These are phyloP conservation scores for Choristoneura fumiferana DNA, from an alignment of 1,140 invertebrate species.

Conservation along the genomic window DNA sequence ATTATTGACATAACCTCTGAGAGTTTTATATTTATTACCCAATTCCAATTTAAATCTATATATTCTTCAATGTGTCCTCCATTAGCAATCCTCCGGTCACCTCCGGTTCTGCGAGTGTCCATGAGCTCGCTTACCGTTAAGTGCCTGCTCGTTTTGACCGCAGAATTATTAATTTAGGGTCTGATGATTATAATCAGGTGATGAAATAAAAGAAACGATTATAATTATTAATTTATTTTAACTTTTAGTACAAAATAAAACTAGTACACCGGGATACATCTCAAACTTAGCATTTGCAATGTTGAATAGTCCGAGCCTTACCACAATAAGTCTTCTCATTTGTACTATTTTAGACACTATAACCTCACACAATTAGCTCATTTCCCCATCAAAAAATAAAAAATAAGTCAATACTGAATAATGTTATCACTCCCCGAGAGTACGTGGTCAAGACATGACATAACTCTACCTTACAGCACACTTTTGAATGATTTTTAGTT, in stretches of 20 bases:
- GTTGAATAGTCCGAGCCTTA: constrained; percentile 76
- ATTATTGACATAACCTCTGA: no score
- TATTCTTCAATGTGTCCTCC: no score
- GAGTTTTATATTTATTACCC: no score
- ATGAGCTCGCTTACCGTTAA: no score
- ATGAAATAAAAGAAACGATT: constrained; percentile 32
- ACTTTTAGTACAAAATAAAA: constrained; percentile 80
- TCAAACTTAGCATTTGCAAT: constrained; percentile 78
- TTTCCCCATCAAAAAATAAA: constrained; percentile 70
- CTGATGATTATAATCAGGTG: no score
- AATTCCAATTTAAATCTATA: no score
- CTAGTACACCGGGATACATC: constrained; percentile 79
- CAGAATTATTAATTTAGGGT: no score
- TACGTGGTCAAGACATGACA: constrained; percentile 54
- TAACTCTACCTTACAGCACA: constrained; percentile 62
- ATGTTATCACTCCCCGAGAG: constrained; percentile 75
- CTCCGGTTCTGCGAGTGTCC: no score
- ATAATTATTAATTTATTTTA: constrained; percentile 77
- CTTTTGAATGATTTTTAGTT: constrained; percentile 59
- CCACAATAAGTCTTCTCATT: constrained; percentile 80
- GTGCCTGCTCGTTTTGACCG: no score
- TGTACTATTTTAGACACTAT: constrained; percentile 80
- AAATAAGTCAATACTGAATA: constrained; percentile 73
- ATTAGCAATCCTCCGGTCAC: no score
- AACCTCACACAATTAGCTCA: constrained; percentile 75